phyloP scores from a whole-genome alignment of 2,888 invertebrate species.

The Mesorhabditis spiculigera region DNA sequence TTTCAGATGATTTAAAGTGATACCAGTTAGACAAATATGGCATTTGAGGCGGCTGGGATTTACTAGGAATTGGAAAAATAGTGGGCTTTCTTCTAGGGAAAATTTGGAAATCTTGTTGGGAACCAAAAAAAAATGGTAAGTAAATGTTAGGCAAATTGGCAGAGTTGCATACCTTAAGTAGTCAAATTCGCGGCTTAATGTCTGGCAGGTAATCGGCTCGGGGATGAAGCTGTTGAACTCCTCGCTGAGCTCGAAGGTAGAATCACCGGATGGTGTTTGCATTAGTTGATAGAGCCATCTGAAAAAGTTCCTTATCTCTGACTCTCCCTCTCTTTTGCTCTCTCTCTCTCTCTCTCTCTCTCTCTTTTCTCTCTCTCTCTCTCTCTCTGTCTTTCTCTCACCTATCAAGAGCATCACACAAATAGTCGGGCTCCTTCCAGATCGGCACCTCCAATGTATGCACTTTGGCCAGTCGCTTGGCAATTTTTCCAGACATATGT shows the following conservation, averaged over 20 bases:
- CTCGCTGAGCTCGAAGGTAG: conserved; percentile 40
- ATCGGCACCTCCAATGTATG: conserved; percentile 86
- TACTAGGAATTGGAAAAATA: too few species aligned
- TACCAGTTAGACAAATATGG: too few species aligned
- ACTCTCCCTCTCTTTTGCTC: too few species aligned
- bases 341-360: too few species aligned
- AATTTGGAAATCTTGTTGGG: too few species aligned
- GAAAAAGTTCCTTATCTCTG: conserved; percentile 8
- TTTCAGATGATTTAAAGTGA: too few species aligned
- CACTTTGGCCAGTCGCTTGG: conserved; percentile 81
- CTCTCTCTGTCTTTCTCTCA: conserved; percentile 9
- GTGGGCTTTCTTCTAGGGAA: too few species aligned
- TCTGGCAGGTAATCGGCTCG: conserved; percentile 32
- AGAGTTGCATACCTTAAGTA: too few species aligned
- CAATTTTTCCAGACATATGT: conserved; percentile 76
- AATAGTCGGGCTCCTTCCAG: conserved; percentile 89
- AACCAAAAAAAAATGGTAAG: too few species aligned
- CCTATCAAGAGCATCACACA: conserved; percentile 78
- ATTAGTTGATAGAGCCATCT: conserved; percentile 55
- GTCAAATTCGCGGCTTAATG: conserved; percentile 30
- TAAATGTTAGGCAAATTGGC: too few species aligned
- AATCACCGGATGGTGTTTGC: conserved; percentile 28
- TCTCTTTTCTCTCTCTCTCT: too few species aligned
- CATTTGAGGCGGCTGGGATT: too few species aligned
- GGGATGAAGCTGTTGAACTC: conserved; percentile 35